Evolutionary conservation across 2,113 vertebrate species (phyloP).

Genomic region (Lethenteron camtschaticum): DNA sequence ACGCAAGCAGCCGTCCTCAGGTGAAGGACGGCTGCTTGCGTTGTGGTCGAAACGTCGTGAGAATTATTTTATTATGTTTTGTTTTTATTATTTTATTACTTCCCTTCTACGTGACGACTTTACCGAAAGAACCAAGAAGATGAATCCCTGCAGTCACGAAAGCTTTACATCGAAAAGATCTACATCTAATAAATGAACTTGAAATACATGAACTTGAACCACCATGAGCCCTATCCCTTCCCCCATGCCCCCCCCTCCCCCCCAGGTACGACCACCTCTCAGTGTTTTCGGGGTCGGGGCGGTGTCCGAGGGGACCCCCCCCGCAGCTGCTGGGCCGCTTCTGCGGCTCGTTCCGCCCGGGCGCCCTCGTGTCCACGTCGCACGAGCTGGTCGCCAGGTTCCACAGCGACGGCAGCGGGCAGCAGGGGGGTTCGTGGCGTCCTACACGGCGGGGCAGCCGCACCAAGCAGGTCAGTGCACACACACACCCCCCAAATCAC

Average conservation of each 20-base stretch:
- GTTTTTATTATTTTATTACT: too few species aligned
- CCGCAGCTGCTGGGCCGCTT: constrained; percentile 47
- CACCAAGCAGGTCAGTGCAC: constrained; percentile 35
- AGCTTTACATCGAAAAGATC: too few species aligned
- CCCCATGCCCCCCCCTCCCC: neutral
- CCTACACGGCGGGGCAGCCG: constrained; percentile 42
- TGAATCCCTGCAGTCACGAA: too few species aligned
- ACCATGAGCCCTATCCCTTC: too few species aligned
- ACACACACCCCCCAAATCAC: constrained; percentile 8
- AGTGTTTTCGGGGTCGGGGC: neutral
- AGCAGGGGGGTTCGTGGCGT: constrained; percentile 49
- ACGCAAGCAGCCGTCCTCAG: too few species aligned
- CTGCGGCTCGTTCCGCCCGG: constrained; percentile 61
- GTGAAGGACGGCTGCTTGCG: too few species aligned
- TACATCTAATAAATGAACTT: too few species aligned
- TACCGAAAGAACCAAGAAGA: too few species aligned
- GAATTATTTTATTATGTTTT: too few species aligned
- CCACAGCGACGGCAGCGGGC: constrained; percentile 34
- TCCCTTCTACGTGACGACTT: too few species aligned
- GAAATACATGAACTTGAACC: too few species aligned
- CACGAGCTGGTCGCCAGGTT: constrained; percentile 56
- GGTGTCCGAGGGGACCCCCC: neutral
- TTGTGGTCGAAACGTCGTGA: too few species aligned
- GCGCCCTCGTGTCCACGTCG: constrained; percentile 45
- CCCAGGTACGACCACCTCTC: neutral